Evolutionary conservation across 2,888 invertebrate species (phyloP), one percentile per base, ranked within the genome.

Genomic region (Callyntrura guangdongensis): DNA sequence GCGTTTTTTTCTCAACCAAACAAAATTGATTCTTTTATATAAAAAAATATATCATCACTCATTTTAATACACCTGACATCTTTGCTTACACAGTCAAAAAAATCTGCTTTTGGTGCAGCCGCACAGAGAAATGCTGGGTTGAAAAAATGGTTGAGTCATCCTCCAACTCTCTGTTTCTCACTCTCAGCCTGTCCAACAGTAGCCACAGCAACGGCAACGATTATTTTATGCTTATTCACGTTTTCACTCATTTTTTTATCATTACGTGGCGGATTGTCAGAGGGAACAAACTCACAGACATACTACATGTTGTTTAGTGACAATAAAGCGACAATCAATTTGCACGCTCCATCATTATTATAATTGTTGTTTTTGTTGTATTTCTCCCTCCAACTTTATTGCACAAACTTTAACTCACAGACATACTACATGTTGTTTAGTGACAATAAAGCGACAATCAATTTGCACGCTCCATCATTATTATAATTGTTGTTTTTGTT

Each of bases 401-500:
- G n/a, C n/a, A n/a, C n/a, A n/a, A n/a, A n/a, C n/a, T n/a, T n/a
- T n/a, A n/a, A n/a, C 56, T 45, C 36, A 59, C 14, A 74, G 61
- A 22, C 69, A 72, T 20, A 67, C n/a, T n/a, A 69, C 12, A 22
- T 74, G 86, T 74, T 86, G 74, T 74, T 17, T 56, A 67, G 22
- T 79, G 64, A 79, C 86, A 86, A 61, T 25, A 79, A 49, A 86
- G 64, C 56, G 61, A 86, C 61, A 77, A 77, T 64, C 79, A 64
- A 47, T 67, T 36, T 79, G 59, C 53, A 86, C 45, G 79, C 25
- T 79, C n/a, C 27, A 6, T 82, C 61, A 14, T 77, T 74, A 49
- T 1, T 74, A n/a, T 22, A n/a, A 74, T 22, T 3, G 22, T 49
- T 77, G 77, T n/a, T 67, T 27, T 1, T 14, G 3, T 27, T 0